Percentiles rank a stretch among this genome's conserved stretches.
phyloP scores from a whole-genome alignment of 2,113 vertebrate genomes.

The Pollimyrus isidori region DNA sequence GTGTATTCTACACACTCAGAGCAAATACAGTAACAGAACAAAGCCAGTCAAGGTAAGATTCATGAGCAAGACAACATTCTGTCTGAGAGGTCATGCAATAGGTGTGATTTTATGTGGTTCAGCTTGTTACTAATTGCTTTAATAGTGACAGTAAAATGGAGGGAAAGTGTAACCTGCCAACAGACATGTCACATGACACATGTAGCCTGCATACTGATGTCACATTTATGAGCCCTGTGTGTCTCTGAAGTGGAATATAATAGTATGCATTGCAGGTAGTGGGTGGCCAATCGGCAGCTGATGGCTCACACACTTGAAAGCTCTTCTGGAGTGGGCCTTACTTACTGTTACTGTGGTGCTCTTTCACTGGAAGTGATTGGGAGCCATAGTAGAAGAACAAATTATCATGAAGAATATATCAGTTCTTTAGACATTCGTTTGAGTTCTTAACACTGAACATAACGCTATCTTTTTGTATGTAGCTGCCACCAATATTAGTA shows the following conservation, averaged over 20 bases:
- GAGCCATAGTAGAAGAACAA: not conserved
- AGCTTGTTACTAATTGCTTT: not conserved
- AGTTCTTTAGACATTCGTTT: not conserved
- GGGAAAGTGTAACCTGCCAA: slow-evolving; percentile 35
- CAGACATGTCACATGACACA: slow-evolving; percentile 40
- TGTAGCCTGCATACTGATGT: slow-evolving; percentile 57
- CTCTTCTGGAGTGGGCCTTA: slow-evolving; percentile 1
- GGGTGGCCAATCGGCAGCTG: slow-evolving; percentile 44
- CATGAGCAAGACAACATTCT: not conserved
- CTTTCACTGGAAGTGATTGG: not conserved
- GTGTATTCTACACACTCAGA: not conserved
- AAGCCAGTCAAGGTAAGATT: not conserved
- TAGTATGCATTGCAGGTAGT: slow-evolving; percentile 45
- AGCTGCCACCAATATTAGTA: not conserved
- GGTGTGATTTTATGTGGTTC: not conserved
- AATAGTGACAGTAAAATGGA: not conserved
- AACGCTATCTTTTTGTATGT: not conserved
- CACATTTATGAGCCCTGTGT: slow-evolving; percentile 47
- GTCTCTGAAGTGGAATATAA: slow-evolving; percentile 57
- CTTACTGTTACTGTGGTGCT: not conserved
- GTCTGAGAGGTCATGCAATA: not conserved
- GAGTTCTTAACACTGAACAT: not conserved
- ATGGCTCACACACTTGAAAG: slow-evolving; percentile 22
- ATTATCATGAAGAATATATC: not conserved
- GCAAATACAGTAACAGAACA: not conserved